phyloP scores from a whole-genome alignment of 2,797 vertebrate genomes.

The Fistularia tabacaria region DNA sequence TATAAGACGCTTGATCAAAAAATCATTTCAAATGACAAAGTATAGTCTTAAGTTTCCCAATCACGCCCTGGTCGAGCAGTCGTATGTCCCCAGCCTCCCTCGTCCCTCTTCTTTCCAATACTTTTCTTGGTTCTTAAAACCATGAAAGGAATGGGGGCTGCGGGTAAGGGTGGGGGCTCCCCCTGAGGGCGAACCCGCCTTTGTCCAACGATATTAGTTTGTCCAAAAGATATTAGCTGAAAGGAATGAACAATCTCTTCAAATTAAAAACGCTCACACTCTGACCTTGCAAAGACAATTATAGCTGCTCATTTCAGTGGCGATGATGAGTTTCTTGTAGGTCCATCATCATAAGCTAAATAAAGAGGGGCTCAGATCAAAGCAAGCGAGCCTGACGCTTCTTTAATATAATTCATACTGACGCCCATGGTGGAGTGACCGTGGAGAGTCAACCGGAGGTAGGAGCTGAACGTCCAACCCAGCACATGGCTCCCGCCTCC shows the following conservation, averaged over 20 bases:
- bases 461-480: constrained; percentile 48
- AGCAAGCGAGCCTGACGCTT: constrained; percentile 42
- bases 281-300: constrained; percentile 73
- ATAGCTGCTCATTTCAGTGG: constrained; percentile 52
- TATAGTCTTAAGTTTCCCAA: too few species aligned
- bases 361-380: constrained; percentile 60
- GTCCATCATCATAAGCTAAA: constrained; percentile 69
- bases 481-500: constrained; percentile 21
- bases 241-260: constrained; percentile 58
- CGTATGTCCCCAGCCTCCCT: constrained; percentile 2
- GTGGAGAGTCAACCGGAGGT: constrained; percentile 35
- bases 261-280: constrained; percentile 61
- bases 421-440: constrained; percentile 52
- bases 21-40: too few species aligned
- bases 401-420: constrained; percentile 59
- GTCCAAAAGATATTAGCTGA: constrained; percentile 58
- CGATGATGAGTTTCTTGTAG: constrained; percentile 64
- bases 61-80: too few species aligned
- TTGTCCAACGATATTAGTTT: constrained; percentile 51
- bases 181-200: constrained; percentile 40
- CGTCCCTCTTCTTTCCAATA: constrained; percentile 7
- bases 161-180: background rate
- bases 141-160: constrained; percentile 47
- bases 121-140: constrained; percentile 40
- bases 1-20: too few species aligned